Evolutionary conservation across 2,888 invertebrate genomes (phyloP).

Genomic region (Nematopogon swammerdamellus): DNA sequence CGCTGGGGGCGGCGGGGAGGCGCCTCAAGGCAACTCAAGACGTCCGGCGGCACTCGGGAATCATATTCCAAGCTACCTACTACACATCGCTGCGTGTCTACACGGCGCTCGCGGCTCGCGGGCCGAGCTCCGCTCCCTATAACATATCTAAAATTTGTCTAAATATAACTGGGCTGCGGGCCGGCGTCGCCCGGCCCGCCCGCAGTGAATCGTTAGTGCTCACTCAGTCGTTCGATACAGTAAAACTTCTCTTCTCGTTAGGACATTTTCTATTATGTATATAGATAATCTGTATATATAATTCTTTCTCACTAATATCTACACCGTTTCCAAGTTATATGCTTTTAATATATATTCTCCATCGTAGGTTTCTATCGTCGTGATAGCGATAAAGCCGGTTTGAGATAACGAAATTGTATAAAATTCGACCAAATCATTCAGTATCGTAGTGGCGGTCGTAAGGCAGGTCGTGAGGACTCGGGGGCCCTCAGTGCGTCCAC

Average conservation of each 20-base stretch:
- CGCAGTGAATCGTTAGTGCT: slow-evolving; percentile 40
- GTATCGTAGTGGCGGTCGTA: neutral
- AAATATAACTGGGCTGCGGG: slow-evolving; percentile 23
- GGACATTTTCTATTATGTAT: slow-evolving; percentile 53
- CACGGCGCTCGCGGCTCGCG: slow-evolving; percentile 20
- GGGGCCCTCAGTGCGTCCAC: slow-evolving; percentile 42
- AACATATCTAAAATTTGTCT: slow-evolving; percentile 1
- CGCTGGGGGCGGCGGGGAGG: slow-evolving; percentile 25
- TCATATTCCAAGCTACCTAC: slow-evolving; percentile 45
- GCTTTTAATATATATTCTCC: slow-evolving; percentile 33
- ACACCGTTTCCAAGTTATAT: slow-evolving; percentile 41
- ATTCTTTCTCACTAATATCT: slow-evolving; percentile 56
- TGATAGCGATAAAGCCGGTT: slow-evolving; percentile 1
- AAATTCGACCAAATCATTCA: neutral
- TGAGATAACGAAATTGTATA: slow-evolving; percentile 1
- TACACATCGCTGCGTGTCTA: slow-evolving; percentile 18
- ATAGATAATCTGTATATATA: slow-evolving; percentile 56
- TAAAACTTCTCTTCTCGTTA: slow-evolving; percentile 45
- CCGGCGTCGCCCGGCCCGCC: slow-evolving; percentile 29
- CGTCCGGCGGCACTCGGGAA: slow-evolving; percentile 34
- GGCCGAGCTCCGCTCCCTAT: slow-evolving; percentile 13
- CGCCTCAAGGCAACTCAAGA: slow-evolving; percentile 34
- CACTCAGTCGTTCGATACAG: slow-evolving; percentile 46
- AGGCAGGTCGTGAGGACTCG: slow-evolving; percentile 15
- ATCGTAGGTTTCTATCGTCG: neutral